phyloP scores from a whole-genome alignment of 1,140 invertebrate genomes.

The Samia ricini region DNA sequence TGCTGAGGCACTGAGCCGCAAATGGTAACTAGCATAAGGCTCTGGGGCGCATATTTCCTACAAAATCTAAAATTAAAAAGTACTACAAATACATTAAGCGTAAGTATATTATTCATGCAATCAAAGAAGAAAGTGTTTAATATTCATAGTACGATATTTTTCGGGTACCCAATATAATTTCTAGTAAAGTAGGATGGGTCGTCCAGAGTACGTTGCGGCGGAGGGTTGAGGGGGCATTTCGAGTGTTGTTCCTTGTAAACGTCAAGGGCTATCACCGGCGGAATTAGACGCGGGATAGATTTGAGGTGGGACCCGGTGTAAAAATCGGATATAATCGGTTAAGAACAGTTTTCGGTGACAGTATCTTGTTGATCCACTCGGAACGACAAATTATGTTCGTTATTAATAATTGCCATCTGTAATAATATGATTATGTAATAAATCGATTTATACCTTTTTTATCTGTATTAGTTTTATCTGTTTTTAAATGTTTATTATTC shows the following conservation, averaged over 20 bases:
- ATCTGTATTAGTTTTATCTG: background rate
- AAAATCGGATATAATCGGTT: conserved; percentile 22
- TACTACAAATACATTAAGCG: too few relatives aligned
- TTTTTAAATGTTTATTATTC: background rate
- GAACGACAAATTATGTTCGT: background rate
- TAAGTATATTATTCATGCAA: too few relatives aligned
- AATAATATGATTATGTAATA: background rate
- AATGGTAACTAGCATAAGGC: too few relatives aligned
- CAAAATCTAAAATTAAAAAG: too few relatives aligned
- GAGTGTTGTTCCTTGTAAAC: conserved; percentile 64
- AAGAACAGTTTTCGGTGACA: conserved; percentile 16
- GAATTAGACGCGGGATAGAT: conserved; percentile 42
- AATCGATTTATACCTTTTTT: background rate
- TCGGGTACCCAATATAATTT: conserved; percentile 19
- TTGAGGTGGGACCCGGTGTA: conserved; percentile 26
- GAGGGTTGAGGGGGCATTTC: conserved; percentile 18
- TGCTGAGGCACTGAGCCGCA: too few relatives aligned
- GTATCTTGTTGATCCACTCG: conserved; percentile 11
- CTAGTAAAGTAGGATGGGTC: conserved; percentile 14
- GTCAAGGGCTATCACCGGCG: conserved; percentile 54
- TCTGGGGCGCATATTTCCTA: too few relatives aligned
- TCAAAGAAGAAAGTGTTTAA: background rate
- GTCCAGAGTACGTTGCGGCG: conserved; percentile 12
- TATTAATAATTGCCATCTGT: background rate
- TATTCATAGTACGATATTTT: background rate